Evolutionary conservation across 2,888 invertebrate genomes (phyloP).

Genomic region (Acanthosepion lycidas): DNA sequence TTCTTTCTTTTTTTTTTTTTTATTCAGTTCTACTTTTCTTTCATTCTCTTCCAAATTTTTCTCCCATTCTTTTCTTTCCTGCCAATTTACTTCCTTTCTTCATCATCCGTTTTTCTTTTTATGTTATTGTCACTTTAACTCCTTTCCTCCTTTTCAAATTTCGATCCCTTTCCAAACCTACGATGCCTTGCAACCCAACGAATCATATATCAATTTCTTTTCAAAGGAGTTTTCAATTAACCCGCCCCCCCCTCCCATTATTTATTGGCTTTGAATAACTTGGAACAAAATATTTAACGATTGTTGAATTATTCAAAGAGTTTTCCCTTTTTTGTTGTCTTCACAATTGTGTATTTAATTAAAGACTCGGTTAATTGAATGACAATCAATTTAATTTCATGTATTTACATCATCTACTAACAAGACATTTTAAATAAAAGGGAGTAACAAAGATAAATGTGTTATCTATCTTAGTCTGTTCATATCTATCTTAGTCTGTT

Average conservation of each 20-base stretch:
- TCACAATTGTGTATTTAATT: not conserved
- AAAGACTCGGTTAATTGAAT: not conserved
- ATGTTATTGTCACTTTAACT: too few species aligned
- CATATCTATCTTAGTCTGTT: not conserved
- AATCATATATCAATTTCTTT: not conserved
- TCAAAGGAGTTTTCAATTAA: not conserved
- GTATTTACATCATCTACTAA: not conserved
- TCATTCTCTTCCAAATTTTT: not conserved
- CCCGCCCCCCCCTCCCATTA: not conserved
- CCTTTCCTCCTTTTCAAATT: not conserved
- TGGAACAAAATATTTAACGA: not conserved
- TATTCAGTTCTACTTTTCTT: not conserved
- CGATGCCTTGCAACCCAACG: not conserved
- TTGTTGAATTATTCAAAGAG: not conserved
- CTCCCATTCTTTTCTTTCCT: not conserved
- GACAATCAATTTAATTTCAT: constrained; percentile 21
- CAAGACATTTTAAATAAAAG: not conserved
- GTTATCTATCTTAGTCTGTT: not conserved
- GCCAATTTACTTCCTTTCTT: too few species aligned
- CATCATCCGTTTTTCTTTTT: too few species aligned
- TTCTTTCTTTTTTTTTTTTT: not conserved
- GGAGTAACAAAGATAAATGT: not conserved
- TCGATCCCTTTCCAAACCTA: not conserved
- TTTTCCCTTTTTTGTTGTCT: not conserved
- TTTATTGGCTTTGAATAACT: not conserved